Percentiles rank a stretch among this genome's conserved stretches.
phyloP scores from a whole-genome alignment of 2,888 invertebrate species.

The Idaea aversata region DNA sequence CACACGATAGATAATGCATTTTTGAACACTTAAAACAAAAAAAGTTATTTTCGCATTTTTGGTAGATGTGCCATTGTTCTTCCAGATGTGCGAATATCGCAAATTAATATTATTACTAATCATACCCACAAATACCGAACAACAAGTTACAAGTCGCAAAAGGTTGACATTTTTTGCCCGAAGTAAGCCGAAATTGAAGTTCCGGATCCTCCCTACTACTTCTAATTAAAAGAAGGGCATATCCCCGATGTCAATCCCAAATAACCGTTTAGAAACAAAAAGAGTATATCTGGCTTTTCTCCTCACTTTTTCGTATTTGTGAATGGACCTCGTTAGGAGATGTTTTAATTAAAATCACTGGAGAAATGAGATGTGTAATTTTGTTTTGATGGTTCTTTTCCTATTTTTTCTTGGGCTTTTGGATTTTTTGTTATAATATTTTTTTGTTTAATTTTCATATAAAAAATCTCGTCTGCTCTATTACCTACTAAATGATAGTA shows the following conservation, averaged over 20 bases:
- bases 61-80: too few species aligned
- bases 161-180: neutral
- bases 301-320: constrained; percentile 33
- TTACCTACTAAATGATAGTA: neutral
- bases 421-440: neutral
- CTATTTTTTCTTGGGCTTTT: constrained; percentile 4
- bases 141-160: too few species aligned
- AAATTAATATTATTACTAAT: too few species aligned
- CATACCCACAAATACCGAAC: too few species aligned
- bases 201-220: neutral
- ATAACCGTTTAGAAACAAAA: constrained; percentile 45
- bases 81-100: too few species aligned
- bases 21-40: too few species aligned
- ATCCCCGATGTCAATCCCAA: constrained; percentile 42
- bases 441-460: neutral
- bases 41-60: too few species aligned
- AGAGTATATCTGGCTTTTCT: constrained; percentile 33
- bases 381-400: constrained; percentile 34
- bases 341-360: constrained; percentile 47
- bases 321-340: constrained; percentile 33
- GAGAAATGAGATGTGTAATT: constrained; percentile 43
- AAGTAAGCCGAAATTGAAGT: neutral
- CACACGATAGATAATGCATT: too few species aligned
- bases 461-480: neutral
- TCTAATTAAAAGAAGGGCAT: constrained; percentile 28